A percentile compares a stretch with the other conserved stretches of the same genome.
Evolutionary conservation across 2,797 vertebrate genomes (phyloP).

Genomic region (Etheostoma perlongum): DNA sequence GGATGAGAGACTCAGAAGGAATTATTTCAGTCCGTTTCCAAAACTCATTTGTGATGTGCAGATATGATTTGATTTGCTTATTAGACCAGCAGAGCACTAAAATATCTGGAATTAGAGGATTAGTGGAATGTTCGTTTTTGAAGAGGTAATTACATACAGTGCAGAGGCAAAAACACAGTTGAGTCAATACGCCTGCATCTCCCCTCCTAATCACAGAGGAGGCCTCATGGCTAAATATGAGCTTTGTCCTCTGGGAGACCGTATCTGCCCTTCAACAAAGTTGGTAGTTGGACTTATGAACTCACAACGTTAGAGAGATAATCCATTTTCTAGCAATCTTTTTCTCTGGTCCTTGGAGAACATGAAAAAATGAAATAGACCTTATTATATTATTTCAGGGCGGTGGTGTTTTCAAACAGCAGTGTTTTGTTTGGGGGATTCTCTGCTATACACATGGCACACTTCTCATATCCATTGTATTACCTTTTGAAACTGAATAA

Average conservation of each 20-base stretch:
- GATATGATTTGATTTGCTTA: slow-evolving; percentile 88
- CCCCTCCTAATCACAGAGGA: slow-evolving; percentile 81
- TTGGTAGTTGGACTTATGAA: slow-evolving; percentile 86
- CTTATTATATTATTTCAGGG: slow-evolving; percentile 84
- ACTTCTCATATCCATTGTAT: slow-evolving; percentile 77
- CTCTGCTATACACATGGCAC: slow-evolving; percentile 68
- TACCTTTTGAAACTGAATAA: slow-evolving; percentile 71
- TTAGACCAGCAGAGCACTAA: slow-evolving; percentile 85
- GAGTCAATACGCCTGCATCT: slow-evolving; percentile 83
- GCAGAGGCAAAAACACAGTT: slow-evolving; percentile 79
- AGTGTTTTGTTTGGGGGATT: slow-evolving; percentile 79
- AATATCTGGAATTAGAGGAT: slow-evolving; percentile 87
- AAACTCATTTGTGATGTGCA: slow-evolving; percentile 85
- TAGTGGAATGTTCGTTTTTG: slow-evolving; percentile 83
- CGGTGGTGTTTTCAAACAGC: slow-evolving; percentile 78
- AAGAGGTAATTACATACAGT: slow-evolving; percentile 84
- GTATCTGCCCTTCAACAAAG: slow-evolving; percentile 88
- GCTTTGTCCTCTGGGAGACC: slow-evolving; percentile 77
- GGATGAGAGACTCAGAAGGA: slow-evolving; percentile 78
- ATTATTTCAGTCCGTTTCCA: slow-evolving; percentile 81
- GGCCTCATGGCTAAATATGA: slow-evolving; percentile 85
- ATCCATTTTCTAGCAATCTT: slow-evolving; percentile 85
- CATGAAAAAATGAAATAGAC: slow-evolving; percentile 80
- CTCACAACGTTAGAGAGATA: slow-evolving; percentile 83
- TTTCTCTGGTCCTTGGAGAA: slow-evolving; percentile 77